phyloP scores from a whole-genome alignment of 2,113 vertebrate genomes.

The Toxotes jaculatrix region DNA sequence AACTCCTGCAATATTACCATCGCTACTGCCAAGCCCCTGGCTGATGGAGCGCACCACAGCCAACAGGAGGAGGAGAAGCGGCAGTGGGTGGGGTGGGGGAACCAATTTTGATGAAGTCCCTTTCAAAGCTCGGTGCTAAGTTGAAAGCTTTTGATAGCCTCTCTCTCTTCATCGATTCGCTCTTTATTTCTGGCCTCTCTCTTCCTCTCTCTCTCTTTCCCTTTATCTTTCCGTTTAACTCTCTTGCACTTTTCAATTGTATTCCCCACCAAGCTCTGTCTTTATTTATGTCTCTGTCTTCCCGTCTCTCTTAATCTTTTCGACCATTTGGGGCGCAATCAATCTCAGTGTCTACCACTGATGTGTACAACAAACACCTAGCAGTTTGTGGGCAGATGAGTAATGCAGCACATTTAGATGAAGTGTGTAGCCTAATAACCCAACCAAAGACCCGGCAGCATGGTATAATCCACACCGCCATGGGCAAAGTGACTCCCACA shows the following conservation, averaged over 20 bases:
- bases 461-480: slow-evolving; percentile 38
- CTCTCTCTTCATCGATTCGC: slow-evolving; percentile 65
- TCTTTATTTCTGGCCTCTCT: slow-evolving; percentile 54
- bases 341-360: slow-evolving; percentile 47
- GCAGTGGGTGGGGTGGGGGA: background rate
- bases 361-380: slow-evolving; percentile 57
- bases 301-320: slow-evolving; percentile 59
- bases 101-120: slow-evolving; percentile 79
- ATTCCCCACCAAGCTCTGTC: slow-evolving; percentile 37
- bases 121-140: slow-evolving; percentile 63
- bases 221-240: slow-evolving; percentile 58
- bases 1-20: slow-evolving; percentile 74
- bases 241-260: slow-evolving; percentile 50
- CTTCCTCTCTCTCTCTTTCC: background rate
- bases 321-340: slow-evolving; percentile 39
- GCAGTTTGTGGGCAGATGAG: slow-evolving; percentile 57
- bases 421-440: slow-evolving; percentile 37
- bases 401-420: slow-evolving; percentile 38
- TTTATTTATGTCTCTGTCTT: slow-evolving; percentile 63
- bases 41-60: slow-evolving; percentile 67
- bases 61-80: slow-evolving; percentile 34
- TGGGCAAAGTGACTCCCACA: slow-evolving; percentile 44
- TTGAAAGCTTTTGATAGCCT: slow-evolving; percentile 75
- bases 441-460: background rate
- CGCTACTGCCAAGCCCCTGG: slow-evolving; percentile 45